A percentile compares a stretch with the other conserved stretches of the same genome.
Conservation (phyloP, 2,888 invertebrate species). For the Conops quadrifasciatus region DNA sequence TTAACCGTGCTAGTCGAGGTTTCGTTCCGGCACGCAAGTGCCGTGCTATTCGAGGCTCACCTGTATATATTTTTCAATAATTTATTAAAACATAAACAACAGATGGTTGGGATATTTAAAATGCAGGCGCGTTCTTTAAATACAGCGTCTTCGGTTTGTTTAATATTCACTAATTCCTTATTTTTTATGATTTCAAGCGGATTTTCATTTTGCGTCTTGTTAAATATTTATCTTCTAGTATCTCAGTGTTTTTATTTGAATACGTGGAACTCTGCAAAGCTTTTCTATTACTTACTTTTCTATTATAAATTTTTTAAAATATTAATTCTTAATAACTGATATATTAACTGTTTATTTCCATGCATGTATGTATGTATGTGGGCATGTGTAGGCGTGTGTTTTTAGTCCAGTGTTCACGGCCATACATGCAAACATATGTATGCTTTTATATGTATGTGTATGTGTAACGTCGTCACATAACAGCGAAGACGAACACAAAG, state of each 20-base stretch:
- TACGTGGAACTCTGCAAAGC: background rate
- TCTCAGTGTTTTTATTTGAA: background rate
- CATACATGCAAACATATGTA: no score
- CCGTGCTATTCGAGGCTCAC: no score
- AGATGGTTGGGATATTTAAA: background rate
- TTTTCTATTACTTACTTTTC: background rate
- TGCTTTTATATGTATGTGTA: constrained; percentile 8
- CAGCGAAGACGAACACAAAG: no score
- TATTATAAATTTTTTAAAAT: no score
- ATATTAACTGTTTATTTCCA: no score
- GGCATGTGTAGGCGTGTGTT: constrained; percentile 23
- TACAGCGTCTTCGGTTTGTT: background rate
- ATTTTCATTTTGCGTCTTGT: background rate
- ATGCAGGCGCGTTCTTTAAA: background rate
- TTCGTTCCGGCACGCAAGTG: no score
- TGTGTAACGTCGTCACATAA: no score
- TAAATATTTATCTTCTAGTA: background rate
- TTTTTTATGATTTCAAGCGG: background rate
- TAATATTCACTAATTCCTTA: background rate
- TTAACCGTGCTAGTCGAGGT: no score
- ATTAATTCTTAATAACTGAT: no score
- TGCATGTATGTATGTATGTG: constrained; percentile 24
- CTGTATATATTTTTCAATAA: background rate
- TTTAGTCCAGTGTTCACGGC: no score
- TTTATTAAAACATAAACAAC: background rate